Base-by-base conservation (phyloP, 2,113 vertebrate genomes). In the Lampris megalopsis region DNA sequence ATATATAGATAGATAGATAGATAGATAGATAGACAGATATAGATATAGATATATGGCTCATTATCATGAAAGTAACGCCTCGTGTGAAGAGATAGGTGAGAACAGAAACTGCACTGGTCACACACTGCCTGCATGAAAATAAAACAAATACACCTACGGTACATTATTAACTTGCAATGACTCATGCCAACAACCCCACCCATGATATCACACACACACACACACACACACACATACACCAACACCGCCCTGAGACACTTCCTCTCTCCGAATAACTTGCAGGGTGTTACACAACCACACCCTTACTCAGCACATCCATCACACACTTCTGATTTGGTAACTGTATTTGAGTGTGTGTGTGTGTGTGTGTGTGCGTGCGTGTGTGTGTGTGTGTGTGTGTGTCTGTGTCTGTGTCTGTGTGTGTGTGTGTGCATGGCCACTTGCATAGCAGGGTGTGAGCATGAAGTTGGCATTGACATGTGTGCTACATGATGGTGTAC, bases 101-200 rank as follows among this genome's bases (percentile, higher is more conserved):
- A 24, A 24, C 43, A 45, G 43, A 45, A 7, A 7, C 7, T 7
- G 7, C 43, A 45, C 43, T 45, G 40, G 35, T 9, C 1, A 2
- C 7, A 35, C 42, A 63, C 41, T 74, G 63, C 62, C 60, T 4
- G 50, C 38, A 63, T 77, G 56, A 54, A 24, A 68, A 65, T 59
- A 37, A 66, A 58, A 65, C 57, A 58, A 6, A 65, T 48, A 37
- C 10, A 53, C 50, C 13, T 13, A 53, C 13, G 4, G 50, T 4
- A 53, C 50, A 53, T 53, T 13, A 11, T 71, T 4, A 4, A n/a
- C 49, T n/a, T 0, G 13, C 37, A 71, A 37, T 41, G 68, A 13
- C 6, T 71, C 36, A 72, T 41, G 36, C 11, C 61, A 41, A 41
- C 73, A 74, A 73, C 79, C 78, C 63, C 75, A 85, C 85, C 63